Conservation (phyloP, 2,888 invertebrate genomes). For the Chaetogeoica ovagalla region DNA sequence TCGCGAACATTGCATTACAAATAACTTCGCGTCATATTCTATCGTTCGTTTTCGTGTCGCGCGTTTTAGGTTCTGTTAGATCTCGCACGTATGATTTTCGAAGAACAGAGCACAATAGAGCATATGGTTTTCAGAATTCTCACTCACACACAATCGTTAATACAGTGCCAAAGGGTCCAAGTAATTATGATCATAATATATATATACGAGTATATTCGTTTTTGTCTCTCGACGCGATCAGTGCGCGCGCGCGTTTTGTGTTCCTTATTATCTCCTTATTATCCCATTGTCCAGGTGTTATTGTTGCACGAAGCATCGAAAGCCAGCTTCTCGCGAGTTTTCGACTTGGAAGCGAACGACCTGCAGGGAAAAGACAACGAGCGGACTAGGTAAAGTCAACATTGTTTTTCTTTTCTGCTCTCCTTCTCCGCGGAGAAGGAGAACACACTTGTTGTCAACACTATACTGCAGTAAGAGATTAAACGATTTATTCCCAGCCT, state of each 20-base stretch:
- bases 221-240: too few species aligned
- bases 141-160: slow-evolving; percentile 89
- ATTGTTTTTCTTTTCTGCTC: slow-evolving; percentile 25
- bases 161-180: slow-evolving; percentile 93
- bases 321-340: slow-evolving; percentile 90
- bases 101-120: slow-evolving; percentile 94
- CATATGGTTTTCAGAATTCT: slow-evolving; percentile 92
- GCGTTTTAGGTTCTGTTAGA: slow-evolving; percentile 75
- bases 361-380: slow-evolving; percentile 78
- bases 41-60: slow-evolving; percentile 28
- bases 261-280: too few species aligned
- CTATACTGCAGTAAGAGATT: slow-evolving; percentile 13
- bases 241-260: too few species aligned
- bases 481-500: slow-evolving; percentile 32
- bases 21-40: too few species aligned
- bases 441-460: slow-evolving; percentile 10
- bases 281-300: slow-evolving; percentile 67
- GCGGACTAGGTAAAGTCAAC: slow-evolving; percentile 68
- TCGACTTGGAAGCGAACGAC: slow-evolving; percentile 90
- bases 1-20: too few species aligned
- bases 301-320: slow-evolving; percentile 88
- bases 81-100: slow-evolving; percentile 94
- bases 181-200: slow-evolving; percentile 60
- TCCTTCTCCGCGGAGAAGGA: slow-evolving; percentile 18
- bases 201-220: too few species aligned